phyloP scores from a whole-genome alignment of 2,888 invertebrate genomes.

The Macrophya annulata region DNA sequence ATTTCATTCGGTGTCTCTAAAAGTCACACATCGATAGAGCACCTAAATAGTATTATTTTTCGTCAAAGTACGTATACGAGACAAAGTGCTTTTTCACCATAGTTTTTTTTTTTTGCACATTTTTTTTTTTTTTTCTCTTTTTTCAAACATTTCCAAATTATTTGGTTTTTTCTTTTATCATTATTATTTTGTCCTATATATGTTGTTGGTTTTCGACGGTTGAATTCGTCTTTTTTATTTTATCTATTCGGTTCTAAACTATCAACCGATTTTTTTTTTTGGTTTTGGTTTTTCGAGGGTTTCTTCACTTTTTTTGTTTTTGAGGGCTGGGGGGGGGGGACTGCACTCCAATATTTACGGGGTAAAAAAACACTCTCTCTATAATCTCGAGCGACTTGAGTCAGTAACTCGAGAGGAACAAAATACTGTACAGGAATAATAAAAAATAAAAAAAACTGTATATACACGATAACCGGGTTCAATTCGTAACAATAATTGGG shows the following conservation, averaged over 20 bases:
- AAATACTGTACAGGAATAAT: background rate
- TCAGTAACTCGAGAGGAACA: background rate
- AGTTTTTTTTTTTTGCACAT: background rate
- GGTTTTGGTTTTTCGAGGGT: background rate
- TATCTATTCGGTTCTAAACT: background rate
- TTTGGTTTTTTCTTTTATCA: constrained; percentile 1
- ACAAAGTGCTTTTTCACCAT: background rate
- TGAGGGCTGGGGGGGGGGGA: background rate
- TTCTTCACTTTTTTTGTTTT: background rate
- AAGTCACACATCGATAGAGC: background rate
- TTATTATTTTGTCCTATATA: background rate
- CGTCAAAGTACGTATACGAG: background rate
- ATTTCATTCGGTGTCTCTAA: background rate
- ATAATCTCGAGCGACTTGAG: background rate
- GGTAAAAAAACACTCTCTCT: constrained; percentile 5
- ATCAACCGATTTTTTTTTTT: background rate
- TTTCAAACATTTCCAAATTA: constrained; percentile 18
- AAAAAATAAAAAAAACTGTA: background rate
- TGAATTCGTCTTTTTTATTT: background rate
- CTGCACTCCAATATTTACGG: constrained; percentile 19
- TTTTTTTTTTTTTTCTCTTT: background rate
- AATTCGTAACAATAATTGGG: background rate
- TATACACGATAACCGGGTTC: background rate
- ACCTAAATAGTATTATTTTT: background rate
- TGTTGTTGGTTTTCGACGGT: background rate